Evolutionary conservation across 2,797 vertebrate species (phyloP), one percentile per base, ranked within the genome.

Genomic region (Manis javanica): DNA sequence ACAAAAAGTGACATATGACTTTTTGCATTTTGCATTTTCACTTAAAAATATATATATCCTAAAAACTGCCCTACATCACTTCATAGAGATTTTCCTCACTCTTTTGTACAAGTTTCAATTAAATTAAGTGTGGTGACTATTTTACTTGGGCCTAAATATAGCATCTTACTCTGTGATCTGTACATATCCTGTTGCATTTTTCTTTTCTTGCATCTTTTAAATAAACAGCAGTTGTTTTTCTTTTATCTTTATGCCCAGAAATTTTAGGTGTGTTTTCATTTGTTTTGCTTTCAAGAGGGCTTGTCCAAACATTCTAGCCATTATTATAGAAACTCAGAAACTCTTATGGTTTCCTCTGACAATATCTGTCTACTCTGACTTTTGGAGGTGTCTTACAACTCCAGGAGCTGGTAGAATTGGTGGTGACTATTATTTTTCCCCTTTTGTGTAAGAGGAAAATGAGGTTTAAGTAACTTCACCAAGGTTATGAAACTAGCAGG

Each of bases 331-430:
- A 39, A 78, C 68, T 42, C 55, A 90, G 49, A 89, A 46, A 46
- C 21, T 59, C 59, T 90, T 66, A 68, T 2, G 11, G 5, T 94
- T 75, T 95, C 66, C 71, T 93, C 18, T 77, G n/a, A 85, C 24
- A n/a, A 92, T 66, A 88, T 96, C 39, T 94, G 57, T 37, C 49
- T 78, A n/a, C 24, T 91, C 59, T 96, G 63, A 88, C 63, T 88
- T 79, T 95, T 69, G 77, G 39, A 96, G n/a, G 46, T 11, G 46
- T 72, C 59, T 66, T 90, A 63, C 10, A 83, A n/a, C 39, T 29
- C 26, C 55, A 79, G 59, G 66, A 89, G 71, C 46, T 66, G 68
- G 57, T 29, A 34, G 68, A 74, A 6, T 55, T 71, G 26, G 31
- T 51, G 46, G 53, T 83, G 39, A 57, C 51, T 85, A n/a, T 68